Percentiles rank a stretch among this genome's conserved stretches.
Conservation (phyloP, 2,888 invertebrate species). For the Brenthis daphne region DNA sequence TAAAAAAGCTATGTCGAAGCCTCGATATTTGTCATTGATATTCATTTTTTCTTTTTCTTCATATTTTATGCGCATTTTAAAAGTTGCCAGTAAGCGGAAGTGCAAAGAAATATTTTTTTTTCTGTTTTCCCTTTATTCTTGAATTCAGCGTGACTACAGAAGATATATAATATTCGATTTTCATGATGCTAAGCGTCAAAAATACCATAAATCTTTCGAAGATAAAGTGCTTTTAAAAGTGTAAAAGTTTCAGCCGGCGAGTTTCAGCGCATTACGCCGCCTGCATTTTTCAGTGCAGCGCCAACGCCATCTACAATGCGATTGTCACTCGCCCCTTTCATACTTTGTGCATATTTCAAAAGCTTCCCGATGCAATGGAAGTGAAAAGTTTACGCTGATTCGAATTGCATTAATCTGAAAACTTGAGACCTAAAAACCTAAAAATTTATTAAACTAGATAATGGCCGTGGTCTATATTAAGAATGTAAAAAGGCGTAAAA, state of each 20-base stretch:
- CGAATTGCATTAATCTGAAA: constrained; percentile 21
- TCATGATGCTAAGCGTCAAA: constrained; percentile 44
- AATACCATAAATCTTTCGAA: constrained; percentile 55
- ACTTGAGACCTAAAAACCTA: neutral
- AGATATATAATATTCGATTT: constrained; percentile 7
- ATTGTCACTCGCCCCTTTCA: constrained; percentile 35
- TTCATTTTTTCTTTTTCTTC: too few species aligned
- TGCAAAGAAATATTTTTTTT: neutral
- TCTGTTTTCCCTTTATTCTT: neutral
- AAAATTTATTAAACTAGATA: neutral
- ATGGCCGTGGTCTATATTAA: neutral
- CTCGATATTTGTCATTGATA: too few species aligned
- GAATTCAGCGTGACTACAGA: neutral
- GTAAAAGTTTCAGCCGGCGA: constrained; percentile 51
- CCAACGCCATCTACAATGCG: constrained; percentile 33
- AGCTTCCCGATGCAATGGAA: constrained; percentile 22
- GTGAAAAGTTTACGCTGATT: constrained; percentile 31
- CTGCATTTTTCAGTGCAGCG: constrained; percentile 31
- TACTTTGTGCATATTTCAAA: constrained; percentile 36
- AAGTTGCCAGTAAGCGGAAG: neutral
- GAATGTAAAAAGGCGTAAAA: too few species aligned
- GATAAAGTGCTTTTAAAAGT: constrained; percentile 51
- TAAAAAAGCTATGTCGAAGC: too few species aligned
- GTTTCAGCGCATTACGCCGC: constrained; percentile 27
- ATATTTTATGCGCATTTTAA: neutral